Percentiles rank a stretch among this genome's conserved stretches.
These are phyloP conservation scores for Papilio polytes DNA, from an alignment of 1,140 invertebrate genomes.

Conservation along the genomic window DNA sequence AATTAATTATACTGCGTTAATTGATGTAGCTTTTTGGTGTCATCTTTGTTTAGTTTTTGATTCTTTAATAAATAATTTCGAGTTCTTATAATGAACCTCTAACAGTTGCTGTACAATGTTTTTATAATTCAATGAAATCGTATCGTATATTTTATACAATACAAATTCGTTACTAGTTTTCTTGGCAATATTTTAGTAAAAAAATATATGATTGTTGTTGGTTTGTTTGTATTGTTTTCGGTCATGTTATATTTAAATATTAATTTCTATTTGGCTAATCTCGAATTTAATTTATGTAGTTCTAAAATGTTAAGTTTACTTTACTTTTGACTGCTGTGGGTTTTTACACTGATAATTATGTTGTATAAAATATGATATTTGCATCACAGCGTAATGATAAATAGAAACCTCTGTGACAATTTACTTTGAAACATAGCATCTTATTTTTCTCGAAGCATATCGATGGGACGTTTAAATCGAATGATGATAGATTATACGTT, in stretches of 20 bases:
- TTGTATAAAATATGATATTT: too few relatives aligned
- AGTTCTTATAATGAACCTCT: not conserved
- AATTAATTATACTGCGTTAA: not conserved
- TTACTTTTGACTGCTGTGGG: not conserved
- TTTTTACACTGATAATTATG: too few relatives aligned
- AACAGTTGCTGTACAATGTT: not conserved
- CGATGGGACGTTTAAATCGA: too few relatives aligned
- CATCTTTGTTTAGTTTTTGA: not conserved
- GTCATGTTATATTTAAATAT: not conserved
- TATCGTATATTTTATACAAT: not conserved
- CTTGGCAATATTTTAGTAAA: not conserved
- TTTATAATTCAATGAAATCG: not conserved
- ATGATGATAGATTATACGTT: too few relatives aligned
- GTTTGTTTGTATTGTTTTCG: not conserved
- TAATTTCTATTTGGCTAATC: not conserved
- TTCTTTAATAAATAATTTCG: not conserved
- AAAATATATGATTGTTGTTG: not conserved
- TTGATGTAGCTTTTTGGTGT: not conserved
- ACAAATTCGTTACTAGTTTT: not conserved
- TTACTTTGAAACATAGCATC: too few relatives aligned
- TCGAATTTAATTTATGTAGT: slow-evolving; percentile 9
- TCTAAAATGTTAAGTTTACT: not conserved
- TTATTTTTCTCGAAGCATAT: too few relatives aligned
- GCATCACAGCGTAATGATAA: too few relatives aligned
- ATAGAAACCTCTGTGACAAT: too few relatives aligned